Evolutionary conservation across 2,888 invertebrate species (phyloP).

Genomic region (Aproaerema taeniolella): DNA sequence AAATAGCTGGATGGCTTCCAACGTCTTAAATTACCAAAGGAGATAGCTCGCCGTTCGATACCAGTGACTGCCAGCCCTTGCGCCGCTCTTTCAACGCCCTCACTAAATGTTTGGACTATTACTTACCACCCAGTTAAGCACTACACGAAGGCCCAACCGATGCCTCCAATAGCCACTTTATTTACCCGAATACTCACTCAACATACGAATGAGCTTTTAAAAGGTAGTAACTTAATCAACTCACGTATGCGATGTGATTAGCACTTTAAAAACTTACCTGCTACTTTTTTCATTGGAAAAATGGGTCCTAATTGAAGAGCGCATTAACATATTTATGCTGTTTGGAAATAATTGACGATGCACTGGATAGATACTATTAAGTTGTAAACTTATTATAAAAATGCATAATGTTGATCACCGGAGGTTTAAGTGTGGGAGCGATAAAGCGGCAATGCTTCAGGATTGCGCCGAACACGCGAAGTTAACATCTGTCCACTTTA

Average conservation of each 20-base stretch:
- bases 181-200: slow-evolving; percentile 50
- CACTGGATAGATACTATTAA: slow-evolving; percentile 9
- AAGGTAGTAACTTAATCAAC: slow-evolving; percentile 54
- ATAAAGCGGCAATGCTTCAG: slow-evolving; percentile 33
- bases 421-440: slow-evolving; percentile 30
- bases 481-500: slow-evolving; percentile 46
- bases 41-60: too few relatives aligned
- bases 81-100: slow-evolving; percentile 36
- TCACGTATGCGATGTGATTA: slow-evolving; percentile 48
- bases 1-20: slow-evolving; percentile 63
- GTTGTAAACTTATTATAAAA: slow-evolving; percentile 13
- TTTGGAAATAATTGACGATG: slow-evolving; percentile 9
- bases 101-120: slow-evolving; percentile 57
- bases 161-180: slow-evolving; percentile 43
- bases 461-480: slow-evolving; percentile 42
- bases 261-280: slow-evolving; percentile 32
- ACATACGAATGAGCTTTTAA: slow-evolving; percentile 49
- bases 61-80: slow-evolving; percentile 41
- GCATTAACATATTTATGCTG: slow-evolving; percentile 7
- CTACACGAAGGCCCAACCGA: slow-evolving; percentile 34
- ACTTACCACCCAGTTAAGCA: slow-evolving; percentile 57
- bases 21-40: slow-evolving; percentile 63
- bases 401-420: slow-evolving; percentile 29
- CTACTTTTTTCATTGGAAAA: slow-evolving; percentile 7
- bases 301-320: slow-evolving; percentile 11